Base-by-base conservation (phyloP, 2,888 invertebrate genomes). In the Doris montereyensis region DNA sequence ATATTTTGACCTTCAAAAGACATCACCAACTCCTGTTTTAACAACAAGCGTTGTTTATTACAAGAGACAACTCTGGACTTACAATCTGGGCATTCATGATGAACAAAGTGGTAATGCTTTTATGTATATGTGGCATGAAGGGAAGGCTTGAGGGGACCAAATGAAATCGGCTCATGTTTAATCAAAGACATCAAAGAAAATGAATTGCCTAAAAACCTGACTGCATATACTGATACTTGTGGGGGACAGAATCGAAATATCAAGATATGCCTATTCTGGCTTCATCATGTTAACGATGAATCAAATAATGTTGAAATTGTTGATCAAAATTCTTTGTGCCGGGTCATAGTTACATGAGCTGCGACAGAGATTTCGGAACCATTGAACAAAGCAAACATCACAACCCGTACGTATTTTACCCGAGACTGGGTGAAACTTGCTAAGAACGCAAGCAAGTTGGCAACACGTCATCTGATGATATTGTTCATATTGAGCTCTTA, bases 151-250 rank as follows among this genome's bases (percentile, higher is more conserved):
- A 41, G 41, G 26, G 72, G 72, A 2, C 72, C 72, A 24, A 72
- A 72, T 72, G 72, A 41, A 72, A 72, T 72, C n/a, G 72, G 72
- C 4, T 72, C 72, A 1, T 72, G 72, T 41, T 41, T 72, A 21
- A 1, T 72, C 5, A 72, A 72, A 21, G 35, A 41, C 35, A 34
- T 72, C 1, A 3, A 8, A 72, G 41, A 35, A n/a, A 35, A 35
- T 72, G 72, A 41, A 2, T 1, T 41, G 13, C 41, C 35, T 2
- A 34, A 72, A 41, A 72, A 10, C 26, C 4, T 72, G 2, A 72
- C 52, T 41, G 41, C 72, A 41, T 35, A 41, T 24, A 21, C 72
- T 21, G 72, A 72, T 26, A 41, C 72, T 3, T 72, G 72, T 21
- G 72, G 52, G 5, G 72, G 72, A 8, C 67, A 67, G 26, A 67